Evolutionary conservation across 2,888 invertebrate species (phyloP), one percentile per base, ranked within the genome.

Genomic region (Agrochola lychnidis): DNA sequence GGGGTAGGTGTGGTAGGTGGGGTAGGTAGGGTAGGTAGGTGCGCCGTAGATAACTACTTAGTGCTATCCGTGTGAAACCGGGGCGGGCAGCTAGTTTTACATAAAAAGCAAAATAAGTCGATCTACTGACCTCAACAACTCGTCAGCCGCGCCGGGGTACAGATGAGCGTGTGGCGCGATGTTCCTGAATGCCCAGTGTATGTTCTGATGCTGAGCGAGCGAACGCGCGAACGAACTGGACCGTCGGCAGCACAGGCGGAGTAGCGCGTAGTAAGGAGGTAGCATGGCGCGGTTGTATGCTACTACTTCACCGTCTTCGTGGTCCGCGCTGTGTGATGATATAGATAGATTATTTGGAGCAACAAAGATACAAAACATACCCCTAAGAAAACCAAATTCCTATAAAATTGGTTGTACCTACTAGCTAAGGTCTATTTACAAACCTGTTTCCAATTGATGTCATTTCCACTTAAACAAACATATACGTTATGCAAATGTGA

Each of bases 111-210:
- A n/a, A n/a, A 42, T 2, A 19, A 3, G 1, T n/a, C 19, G 1
- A 48, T n/a, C 19, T n/a, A 62, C 66, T 40, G 70, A 96, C 96
- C 99, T 98, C 89, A 99, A 98, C 82, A 99, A 94, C 93, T 99
- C 99, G 88, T 99, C 99, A 1, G 99, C 99, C 30, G 99, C 99
- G 82, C 98, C 98, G 30, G 98, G 98, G 96, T 99, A 99, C 89
- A 99, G 98, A 40, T 99, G 99, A 10, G 99, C 99, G 95, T 99
- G 99, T n/a, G 99, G 99, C 53, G 99, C 99, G 84, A 99, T 99
- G 94, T 99, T 99, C 91, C 99, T 98, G 94, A 99, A 99, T 45
- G 99, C 99, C 99, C 99, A 99, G 92, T 99, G 99, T 63, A 99
- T 97, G 97, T 99, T 99, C 95, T 99, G 99, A 96, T 99, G 99